These are phyloP conservation scores for Mythimna ferrago DNA, from an alignment of 2,888 invertebrate species.

Conservation along the genomic window DNA sequence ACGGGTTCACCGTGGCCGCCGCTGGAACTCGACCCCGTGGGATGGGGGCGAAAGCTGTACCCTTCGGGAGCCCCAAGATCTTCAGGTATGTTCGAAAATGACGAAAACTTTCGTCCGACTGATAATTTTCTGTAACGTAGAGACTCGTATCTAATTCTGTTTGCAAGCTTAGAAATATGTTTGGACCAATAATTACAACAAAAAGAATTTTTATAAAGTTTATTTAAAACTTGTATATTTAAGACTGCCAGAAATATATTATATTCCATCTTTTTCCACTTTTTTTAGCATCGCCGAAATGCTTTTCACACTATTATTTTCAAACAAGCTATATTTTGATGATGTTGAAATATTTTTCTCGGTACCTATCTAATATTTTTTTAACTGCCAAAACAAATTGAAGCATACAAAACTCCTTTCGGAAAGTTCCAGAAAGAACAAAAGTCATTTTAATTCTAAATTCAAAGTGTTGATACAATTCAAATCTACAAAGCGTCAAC, in stretches of 20 bases:
- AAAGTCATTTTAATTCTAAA: constrained; percentile 19
- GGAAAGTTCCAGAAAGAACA: not conserved
- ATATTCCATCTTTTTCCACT: not conserved
- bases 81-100: constrained; percentile 83
- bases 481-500: constrained; percentile 73
- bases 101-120: constrained; percentile 23
- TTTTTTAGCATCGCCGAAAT: not conserved
- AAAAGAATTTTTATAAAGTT: not conserved
- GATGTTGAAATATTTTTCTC: not conserved
- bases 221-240: not conserved
- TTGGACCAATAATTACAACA: not conserved
- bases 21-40: constrained; percentile 94
- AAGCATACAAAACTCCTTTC: no score
- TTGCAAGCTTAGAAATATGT: not conserved
- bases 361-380: not conserved
- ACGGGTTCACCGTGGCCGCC: constrained; percentile 96
- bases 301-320: not conserved
- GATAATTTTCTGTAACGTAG: not conserved
- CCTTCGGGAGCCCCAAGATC: constrained; percentile 93
- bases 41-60: constrained; percentile 95
- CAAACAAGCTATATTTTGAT: not conserved
- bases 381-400: not conserved
- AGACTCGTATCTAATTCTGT: not conserved
- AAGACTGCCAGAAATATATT: not conserved
- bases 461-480: constrained; percentile 63